Evolutionary conservation across 2,888 invertebrate species (phyloP).

Genomic region (Trachelus stipa): DNA sequence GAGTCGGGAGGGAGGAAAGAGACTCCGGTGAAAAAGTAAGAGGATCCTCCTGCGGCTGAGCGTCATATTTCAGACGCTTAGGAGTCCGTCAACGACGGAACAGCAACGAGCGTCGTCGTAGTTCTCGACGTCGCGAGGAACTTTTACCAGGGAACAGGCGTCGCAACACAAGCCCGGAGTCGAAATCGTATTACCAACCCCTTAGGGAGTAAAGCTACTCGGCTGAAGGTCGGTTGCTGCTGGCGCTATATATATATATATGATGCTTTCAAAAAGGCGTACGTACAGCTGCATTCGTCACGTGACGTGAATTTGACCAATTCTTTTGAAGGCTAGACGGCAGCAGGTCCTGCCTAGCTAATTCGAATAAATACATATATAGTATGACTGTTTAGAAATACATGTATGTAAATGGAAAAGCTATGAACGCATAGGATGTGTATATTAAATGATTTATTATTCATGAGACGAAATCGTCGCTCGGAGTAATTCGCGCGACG

Average conservation of each 20-base stretch:
- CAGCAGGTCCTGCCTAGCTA: not conserved
- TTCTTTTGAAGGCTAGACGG: not conserved
- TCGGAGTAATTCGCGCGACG: not conserved
- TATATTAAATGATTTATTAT: not conserved
- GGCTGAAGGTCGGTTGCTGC: not conserved
- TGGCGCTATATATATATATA: too few relatives aligned
- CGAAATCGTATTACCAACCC: not conserved
- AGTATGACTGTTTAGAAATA: not conserved
- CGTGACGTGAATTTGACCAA: not conserved
- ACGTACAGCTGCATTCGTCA: not conserved
- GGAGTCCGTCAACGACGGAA: conserved; percentile 6
- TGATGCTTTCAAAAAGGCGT: too few relatives aligned
- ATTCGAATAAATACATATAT: not conserved
- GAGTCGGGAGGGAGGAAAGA: not conserved
- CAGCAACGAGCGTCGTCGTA: not conserved
- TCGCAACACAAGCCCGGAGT: not conserved
- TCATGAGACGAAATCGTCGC: not conserved
- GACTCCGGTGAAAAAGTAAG: conserved; percentile 13
- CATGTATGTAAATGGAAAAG: not conserved
- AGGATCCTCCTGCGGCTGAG: conserved; percentile 2
- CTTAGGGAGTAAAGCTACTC: not conserved
- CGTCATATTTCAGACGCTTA: conserved; percentile 42
- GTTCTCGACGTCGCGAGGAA: not conserved
- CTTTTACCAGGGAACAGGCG: not conserved
- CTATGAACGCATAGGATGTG: not conserved